These are phyloP conservation scores for Holacanthella duospinosa DNA, from an alignment of 2,888 invertebrate genomes.

Conservation along the genomic window DNA sequence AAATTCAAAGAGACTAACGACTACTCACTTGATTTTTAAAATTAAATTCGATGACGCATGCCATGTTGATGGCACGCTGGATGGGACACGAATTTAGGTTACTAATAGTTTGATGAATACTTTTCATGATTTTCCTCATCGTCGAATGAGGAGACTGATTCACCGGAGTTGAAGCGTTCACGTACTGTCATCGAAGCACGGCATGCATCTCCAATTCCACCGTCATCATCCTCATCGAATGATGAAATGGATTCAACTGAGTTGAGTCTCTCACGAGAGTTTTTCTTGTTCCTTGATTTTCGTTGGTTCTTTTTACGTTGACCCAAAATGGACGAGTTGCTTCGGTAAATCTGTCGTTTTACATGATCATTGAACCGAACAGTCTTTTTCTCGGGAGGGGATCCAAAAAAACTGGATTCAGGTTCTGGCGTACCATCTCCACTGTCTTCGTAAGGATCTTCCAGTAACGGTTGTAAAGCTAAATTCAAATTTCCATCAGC, in stretches of 20 bases:
- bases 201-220: constrained; percentile 11
- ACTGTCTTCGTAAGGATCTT: constrained; percentile 11
- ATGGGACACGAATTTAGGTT: too few relatives aligned
- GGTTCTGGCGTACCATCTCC: not conserved
- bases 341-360: constrained; percentile 69
- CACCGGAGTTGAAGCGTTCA: constrained; percentile 4
- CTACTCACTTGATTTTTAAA: too few relatives aligned
- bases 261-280: constrained; percentile 57
- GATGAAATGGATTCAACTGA: constrained; percentile 51
- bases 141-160: constrained; percentile 2
- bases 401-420: constrained; percentile 12
- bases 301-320: constrained; percentile 81
- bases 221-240: constrained; percentile 27
- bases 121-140: not conserved
- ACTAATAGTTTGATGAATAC: not conserved
- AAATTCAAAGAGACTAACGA: too few relatives aligned
- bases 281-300: constrained; percentile 61
- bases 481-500: too few relatives aligned
- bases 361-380: constrained; percentile 78
- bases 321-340: constrained; percentile 78
- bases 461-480: not conserved
- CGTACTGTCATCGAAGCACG: not conserved
- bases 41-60: too few relatives aligned
- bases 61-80: too few relatives aligned
- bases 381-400: constrained; percentile 56